Evolutionary conservation across 2,888 invertebrate species (phyloP).

Genomic region (Caenorhabditis japonica): DNA sequence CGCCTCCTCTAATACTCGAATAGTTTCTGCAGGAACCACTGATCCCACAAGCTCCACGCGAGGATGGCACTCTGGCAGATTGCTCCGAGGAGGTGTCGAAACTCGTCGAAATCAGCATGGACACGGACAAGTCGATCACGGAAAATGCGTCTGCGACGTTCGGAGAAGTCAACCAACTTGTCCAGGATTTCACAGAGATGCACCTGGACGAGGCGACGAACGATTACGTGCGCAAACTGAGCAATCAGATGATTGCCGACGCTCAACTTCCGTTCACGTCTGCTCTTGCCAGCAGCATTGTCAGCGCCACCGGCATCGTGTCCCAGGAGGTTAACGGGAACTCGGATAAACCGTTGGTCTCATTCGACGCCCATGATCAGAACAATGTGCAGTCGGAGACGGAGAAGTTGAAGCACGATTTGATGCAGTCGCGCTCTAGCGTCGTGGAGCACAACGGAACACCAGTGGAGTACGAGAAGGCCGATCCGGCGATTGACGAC

Average conservation of each 20-base stretch:
- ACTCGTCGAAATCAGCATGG: conserved; percentile 41
- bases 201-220: conserved; percentile 26
- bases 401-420: conserved; percentile 28
- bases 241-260: conserved; percentile 42
- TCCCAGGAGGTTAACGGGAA: conserved; percentile 5
- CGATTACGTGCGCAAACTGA: conserved; percentile 33
- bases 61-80: conserved; percentile 40
- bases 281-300: conserved; percentile 39
- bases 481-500: conserved; percentile 42
- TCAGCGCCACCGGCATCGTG: not conserved
- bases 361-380: too few species aligned
- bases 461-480: conserved; percentile 28
- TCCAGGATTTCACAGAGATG: conserved; percentile 5
- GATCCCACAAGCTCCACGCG: conserved; percentile 33
- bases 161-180: conserved; percentile 27
- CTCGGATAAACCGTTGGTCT: not conserved
- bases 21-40: conserved; percentile 37
- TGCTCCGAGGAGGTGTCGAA: conserved; percentile 41
- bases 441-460: conserved; percentile 40
- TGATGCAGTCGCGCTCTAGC: conserved; percentile 49
- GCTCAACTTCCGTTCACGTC: conserved; percentile 36
- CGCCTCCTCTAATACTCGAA: not conserved
- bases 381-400: too few species aligned
- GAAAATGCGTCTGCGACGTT: conserved; percentile 4
- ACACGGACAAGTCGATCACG: conserved; percentile 34